These are phyloP conservation scores for Cyrtodaria siliqua DNA, from an alignment of 2,888 invertebrate species.

Conservation along the genomic window DNA sequence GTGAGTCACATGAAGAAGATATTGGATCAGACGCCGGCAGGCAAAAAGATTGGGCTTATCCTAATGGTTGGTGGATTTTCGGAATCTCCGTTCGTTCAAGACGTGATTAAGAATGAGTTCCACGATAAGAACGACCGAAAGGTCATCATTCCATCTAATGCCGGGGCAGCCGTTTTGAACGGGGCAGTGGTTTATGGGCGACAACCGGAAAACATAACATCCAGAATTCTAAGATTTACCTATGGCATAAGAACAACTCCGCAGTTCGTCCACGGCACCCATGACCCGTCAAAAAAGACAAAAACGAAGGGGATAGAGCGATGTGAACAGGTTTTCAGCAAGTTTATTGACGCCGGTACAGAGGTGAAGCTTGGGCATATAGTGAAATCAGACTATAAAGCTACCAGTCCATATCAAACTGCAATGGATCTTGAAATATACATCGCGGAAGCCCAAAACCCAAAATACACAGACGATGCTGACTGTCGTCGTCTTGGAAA, in stretches of 20 bases:
- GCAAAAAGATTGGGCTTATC: slow-evolving; percentile 40
- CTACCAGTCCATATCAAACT: not conserved
- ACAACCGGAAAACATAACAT: slow-evolving; percentile 55
- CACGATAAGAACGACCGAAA: slow-evolving; percentile 41
- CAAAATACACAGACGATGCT: slow-evolving; percentile 43
- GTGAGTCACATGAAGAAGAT: slow-evolving; percentile 52
- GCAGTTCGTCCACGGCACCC: slow-evolving; percentile 23
- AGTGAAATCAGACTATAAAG: no score
- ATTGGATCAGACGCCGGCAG: slow-evolving; percentile 25
- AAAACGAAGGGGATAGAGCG: slow-evolving; percentile 6
- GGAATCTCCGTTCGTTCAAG: slow-evolving; percentile 54
- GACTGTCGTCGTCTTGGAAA: slow-evolving; percentile 40
- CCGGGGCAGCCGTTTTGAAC: slow-evolving; percentile 58
- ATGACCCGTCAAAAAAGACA: slow-evolving; percentile 21
- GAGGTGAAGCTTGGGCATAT: slow-evolving; percentile 19
- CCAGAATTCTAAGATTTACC: slow-evolving; percentile 42
- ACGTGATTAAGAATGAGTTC: slow-evolving; percentile 52
- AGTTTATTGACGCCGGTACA: slow-evolving; percentile 47
- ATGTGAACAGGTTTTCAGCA: slow-evolving; percentile 39
- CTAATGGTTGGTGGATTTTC: slow-evolving; percentile 64
- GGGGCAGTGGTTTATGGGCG: slow-evolving; percentile 60
- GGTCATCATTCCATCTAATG: slow-evolving; percentile 57
- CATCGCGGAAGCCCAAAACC: slow-evolving; percentile 1
- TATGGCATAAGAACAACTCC: slow-evolving; percentile 42
- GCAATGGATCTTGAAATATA: slow-evolving; percentile 21